Evolutionary conservation across 1,140 invertebrate species (phyloP).

Genomic region (Anastatus disparis): DNA sequence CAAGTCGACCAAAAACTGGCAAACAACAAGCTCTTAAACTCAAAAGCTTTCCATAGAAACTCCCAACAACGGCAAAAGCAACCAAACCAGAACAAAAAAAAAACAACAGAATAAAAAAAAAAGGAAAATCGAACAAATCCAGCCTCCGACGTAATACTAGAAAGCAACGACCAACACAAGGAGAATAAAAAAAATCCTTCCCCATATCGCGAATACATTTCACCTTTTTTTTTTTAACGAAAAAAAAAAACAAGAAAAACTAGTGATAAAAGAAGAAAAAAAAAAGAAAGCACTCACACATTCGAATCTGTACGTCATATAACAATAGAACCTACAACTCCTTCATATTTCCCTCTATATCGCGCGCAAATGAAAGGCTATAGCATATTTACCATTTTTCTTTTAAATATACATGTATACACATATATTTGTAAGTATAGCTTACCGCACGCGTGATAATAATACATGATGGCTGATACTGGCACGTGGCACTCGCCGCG

Average conservation of each 20-base stretch:
- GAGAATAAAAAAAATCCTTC: too few relatives aligned
- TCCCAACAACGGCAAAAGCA: neutral
- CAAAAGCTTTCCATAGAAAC: slow-evolving; percentile 4
- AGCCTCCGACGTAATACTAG: neutral
- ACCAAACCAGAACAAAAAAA: too few relatives aligned
- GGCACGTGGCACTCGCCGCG: slow-evolving; percentile 2
- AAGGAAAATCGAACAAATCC: neutral
- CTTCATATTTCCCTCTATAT: slow-evolving; percentile 14
- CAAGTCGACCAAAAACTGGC: neutral
- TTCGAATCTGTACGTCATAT: too few relatives aligned
- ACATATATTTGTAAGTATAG: too few relatives aligned
- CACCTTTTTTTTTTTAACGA: neutral
- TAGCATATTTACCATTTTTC: slow-evolving; percentile 21
- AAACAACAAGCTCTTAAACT: neutral
- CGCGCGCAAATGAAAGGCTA: slow-evolving; percentile 11
- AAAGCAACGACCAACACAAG: neutral
- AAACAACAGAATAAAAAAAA: neutral
- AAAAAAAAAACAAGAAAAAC: neutral
- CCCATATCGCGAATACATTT: slow-evolving; percentile 22
- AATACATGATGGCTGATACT: slow-evolving; percentile 21
- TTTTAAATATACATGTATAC: too few relatives aligned
- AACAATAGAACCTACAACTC: slow-evolving; percentile 26
- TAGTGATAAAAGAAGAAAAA: too few relatives aligned
- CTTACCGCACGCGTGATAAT: slow-evolving; percentile 25
- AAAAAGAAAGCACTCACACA: neutral